Evolutionary conservation across 2,113 vertebrate species (phyloP), one percentile per base, ranked within the genome.

Genomic region (Physeter macrocephalus): DNA sequence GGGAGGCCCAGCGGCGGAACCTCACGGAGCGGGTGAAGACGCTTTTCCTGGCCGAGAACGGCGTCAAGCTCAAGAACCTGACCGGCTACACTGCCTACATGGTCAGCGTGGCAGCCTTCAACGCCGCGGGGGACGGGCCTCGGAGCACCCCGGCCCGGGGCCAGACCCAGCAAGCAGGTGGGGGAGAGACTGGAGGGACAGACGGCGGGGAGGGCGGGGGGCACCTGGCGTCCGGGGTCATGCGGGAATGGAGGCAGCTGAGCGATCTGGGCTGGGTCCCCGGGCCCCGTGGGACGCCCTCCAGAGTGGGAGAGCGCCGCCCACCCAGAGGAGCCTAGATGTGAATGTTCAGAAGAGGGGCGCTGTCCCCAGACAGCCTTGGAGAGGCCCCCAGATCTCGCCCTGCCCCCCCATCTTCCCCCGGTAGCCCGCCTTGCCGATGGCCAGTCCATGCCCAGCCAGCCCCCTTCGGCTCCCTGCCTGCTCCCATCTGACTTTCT

Each of bases 111-210:
- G 99, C 99, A 0, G 99, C 99, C 82, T 99, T 99, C 98, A 99
- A 99, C 0, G 99, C 99, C 0, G 99, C 99, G 0, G 99, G 99
- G 0, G 99, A 99, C 0, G 99, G 99, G 0, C 99, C 99, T 1
- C 99, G 99, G 85, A 99, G 99, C 95, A 1, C 98, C 1, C 98
- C 99, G 0, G 99, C 99, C 34, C 98, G 97, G 49, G 99, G 99
- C 5, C 99, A 99, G 97, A 99, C 99, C 0, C 99, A 99, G 97
- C 99, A 99, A 99, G 99, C 99, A 96, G 99, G 99, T 99, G 97
- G 88, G 98, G 31, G 29, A 71, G 27, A 6, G 31, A 13, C n/a
- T 2, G n/a, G 21, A 20, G 25, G 27, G 10, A 5, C 8, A 5
- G 12, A 3, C 9, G 4, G 52, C 2, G 1, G 8, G 34, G 25